phyloP scores from a whole-genome alignment of 2,113 vertebrate genomes.

The Puntigrus tetrazona region DNA sequence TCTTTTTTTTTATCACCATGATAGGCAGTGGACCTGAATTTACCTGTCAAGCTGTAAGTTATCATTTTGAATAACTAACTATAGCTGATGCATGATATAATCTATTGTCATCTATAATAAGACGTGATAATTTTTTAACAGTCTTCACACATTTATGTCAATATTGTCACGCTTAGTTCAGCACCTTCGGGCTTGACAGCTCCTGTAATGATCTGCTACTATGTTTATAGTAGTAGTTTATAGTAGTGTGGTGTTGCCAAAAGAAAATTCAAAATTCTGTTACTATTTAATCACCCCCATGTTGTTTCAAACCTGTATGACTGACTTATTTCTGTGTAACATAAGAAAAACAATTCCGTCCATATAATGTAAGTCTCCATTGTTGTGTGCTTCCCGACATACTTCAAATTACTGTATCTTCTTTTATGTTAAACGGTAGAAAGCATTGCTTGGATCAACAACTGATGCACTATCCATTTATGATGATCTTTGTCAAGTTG shows the following conservation, averaged over 20 bases:
- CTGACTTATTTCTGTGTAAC: background rate
- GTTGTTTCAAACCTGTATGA: background rate
- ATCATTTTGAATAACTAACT: too few relatives aligned
- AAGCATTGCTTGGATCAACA: background rate
- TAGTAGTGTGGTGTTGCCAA: background rate
- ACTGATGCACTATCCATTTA: background rate
- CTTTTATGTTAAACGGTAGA: background rate
- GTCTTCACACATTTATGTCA: background rate
- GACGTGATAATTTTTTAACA: background rate
- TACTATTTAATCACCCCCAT: background rate
- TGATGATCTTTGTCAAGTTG: background rate
- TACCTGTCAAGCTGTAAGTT: background rate
- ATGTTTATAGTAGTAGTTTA: background rate
- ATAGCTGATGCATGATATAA: too few relatives aligned
- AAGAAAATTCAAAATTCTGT: background rate
- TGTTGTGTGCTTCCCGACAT: background rate
- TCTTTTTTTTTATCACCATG: background rate
- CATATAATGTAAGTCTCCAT: background rate
- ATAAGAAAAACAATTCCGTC: background rate
- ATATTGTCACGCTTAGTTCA: background rate
- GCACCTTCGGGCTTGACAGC: background rate
- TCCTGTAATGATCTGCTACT: background rate
- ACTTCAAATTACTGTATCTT: background rate
- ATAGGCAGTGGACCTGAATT: background rate
- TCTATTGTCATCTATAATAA: too few relatives aligned